Conservation (phyloP, 1,140 invertebrate species). For the Centruroides vittatus region DNA sequence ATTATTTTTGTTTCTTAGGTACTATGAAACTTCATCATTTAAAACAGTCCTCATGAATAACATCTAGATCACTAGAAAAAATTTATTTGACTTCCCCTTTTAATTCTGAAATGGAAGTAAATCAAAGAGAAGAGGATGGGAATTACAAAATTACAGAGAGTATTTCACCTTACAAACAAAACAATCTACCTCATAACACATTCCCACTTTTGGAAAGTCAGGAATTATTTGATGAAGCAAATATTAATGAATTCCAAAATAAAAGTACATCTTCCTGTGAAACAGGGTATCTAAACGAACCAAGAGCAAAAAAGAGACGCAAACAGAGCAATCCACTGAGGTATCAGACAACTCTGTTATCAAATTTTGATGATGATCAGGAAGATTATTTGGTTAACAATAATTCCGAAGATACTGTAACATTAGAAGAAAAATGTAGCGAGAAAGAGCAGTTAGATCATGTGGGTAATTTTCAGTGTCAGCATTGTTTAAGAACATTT, state of each 20-base stretch:
- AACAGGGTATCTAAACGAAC: background rate
- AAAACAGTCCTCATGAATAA: no score
- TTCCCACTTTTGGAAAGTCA: constrained; percentile 3
- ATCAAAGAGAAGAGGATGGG: no score
- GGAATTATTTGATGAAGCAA: background rate
- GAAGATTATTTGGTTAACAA: background rate
- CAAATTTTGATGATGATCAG: constrained; percentile 4
- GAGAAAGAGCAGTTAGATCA: background rate
- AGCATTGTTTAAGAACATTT: constrained; percentile 18
- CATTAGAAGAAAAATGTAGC: constrained; percentile 1
- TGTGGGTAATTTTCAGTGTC: constrained; percentile 5
- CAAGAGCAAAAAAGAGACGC: constrained; percentile 26
- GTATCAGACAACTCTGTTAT: constrained; percentile 8
- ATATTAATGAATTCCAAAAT: constrained; percentile 1
- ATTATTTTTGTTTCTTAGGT: no score
- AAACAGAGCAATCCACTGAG: constrained; percentile 28
- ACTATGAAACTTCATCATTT: no score
- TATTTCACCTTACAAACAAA: constrained; percentile 11
- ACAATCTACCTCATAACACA: constrained; percentile 3
- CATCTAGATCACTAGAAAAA: no score
- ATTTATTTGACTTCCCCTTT: no score
- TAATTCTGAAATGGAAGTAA: no score
- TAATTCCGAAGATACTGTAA: constrained; percentile 3
- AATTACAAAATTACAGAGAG: no score
- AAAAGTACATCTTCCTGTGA: background rate